Percentiles rank a stretch among this genome's conserved stretches.
phyloP scores from a whole-genome alignment of 64 coral and sea anemone genomes.

The Hydrozoanthus tunicans region DNA sequence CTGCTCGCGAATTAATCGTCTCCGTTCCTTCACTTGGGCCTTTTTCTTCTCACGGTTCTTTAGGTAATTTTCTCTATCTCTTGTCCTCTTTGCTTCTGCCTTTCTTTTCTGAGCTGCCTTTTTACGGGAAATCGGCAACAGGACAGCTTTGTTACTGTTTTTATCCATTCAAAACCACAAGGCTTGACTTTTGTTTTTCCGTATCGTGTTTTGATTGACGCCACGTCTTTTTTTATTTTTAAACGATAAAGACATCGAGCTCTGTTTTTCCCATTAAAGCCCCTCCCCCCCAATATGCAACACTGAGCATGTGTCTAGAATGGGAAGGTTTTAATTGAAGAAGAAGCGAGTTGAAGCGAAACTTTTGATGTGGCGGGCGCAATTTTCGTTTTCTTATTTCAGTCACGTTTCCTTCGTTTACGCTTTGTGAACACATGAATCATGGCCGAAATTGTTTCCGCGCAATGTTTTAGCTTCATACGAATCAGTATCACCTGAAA shows the following conservation, averaged over 20 bases:
- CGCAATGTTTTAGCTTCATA: conserved; percentile 25
- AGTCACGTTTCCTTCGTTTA: conserved; percentile 43
- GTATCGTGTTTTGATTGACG: conserved; percentile 38
- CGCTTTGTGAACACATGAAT: conserved; percentile 42
- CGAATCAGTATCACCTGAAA: conserved; percentile 35
- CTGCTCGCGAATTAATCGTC: conserved; percentile 36
- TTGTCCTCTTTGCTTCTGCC: conserved; percentile 25
- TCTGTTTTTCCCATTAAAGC: conserved; percentile 31
- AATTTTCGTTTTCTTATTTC: conserved; percentile 27
- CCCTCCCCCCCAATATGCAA: conserved; percentile 26
- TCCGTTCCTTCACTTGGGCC: conserved; percentile 27
- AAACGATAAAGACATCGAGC: conserved; percentile 36
- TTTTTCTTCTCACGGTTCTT: conserved; percentile 25
- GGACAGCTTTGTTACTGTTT: conserved; percentile 13
- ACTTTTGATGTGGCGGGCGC: conserved; percentile 1
- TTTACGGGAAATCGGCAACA: conserved; percentile 29
- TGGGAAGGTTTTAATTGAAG: conserved; percentile 21
- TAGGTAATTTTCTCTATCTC: conserved; percentile 9
- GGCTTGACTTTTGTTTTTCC: conserved; percentile 39
- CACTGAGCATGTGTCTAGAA: conserved; percentile 26
- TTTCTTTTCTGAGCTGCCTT: conserved; percentile 34
- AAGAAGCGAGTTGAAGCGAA: conserved; percentile 51
- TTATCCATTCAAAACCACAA: conserved; percentile 33
- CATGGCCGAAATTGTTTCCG: conserved; percentile 40
- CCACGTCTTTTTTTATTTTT: conserved; percentile 14